Evolutionary conservation across 1,140 invertebrate species (phyloP), one percentile per base, ranked within the genome.

Genomic region (Aradophagus sp.): DNA sequence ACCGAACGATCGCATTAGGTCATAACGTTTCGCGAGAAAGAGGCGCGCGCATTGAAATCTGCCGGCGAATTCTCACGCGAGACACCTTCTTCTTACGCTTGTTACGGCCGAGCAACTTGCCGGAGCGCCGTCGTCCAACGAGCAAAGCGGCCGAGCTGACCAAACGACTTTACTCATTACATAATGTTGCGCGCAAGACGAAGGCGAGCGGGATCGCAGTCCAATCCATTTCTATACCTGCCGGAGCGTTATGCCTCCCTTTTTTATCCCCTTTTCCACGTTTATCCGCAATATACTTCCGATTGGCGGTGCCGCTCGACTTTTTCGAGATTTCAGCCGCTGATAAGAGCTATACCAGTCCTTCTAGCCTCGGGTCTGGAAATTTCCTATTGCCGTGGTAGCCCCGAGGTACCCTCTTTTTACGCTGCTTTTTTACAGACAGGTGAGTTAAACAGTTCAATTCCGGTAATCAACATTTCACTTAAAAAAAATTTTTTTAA

Each of bases 131-230:
- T 68, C 74, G 75, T 75, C 76, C 76, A 73, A 73, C 56, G 56
- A 63, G 58, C 76, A 66, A 68, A 45, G 59, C 68, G 70, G 59
- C 44, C 61, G 44, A 81, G 77, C 76, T 73, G 71, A 78, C 77
- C 76, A 79, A 82, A 81, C 80, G 76, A 81, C 82, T 84, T 84
- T 77, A 77, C 77, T 80, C 73, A 81, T 85, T 85, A 79, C 80
- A 81, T 79, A 85, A 85, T 81, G 78, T 72, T 71, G 75, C 72
- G 74, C 73, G 52, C 73, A 68, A 75, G 78, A 82, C 78, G 82
- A 84, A 85, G 83, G 83, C 79, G 77, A 84, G 76, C 83, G 77
- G 75, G 82, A 85, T 83, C 77, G 76, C 77, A 58, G 79, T 80
- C 77, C 75, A 81, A 74, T 80, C 77, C 76, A 81, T 83, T 83